phyloP scores from a whole-genome alignment of 92 coral and sea anemone species.

The Porites divaricata region DNA sequence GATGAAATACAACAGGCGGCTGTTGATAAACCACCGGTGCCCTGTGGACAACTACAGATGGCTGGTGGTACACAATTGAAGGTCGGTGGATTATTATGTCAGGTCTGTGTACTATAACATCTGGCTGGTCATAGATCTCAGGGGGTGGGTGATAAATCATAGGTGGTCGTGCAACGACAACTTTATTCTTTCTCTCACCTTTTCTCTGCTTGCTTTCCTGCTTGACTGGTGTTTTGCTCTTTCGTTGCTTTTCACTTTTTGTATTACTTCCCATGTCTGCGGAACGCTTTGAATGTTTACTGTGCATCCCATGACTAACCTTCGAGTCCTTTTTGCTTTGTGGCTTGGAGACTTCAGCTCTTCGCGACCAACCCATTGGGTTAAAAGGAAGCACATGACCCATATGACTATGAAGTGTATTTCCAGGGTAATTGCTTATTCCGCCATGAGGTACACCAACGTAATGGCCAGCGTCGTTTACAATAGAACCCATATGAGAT shows the following conservation, averaged over 20 bases:
- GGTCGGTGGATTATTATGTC: slow-evolving; percentile 94
- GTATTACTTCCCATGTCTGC: slow-evolving; percentile 10
- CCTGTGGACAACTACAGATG: slow-evolving; percentile 95
- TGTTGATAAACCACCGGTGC: slow-evolving; percentile 93
- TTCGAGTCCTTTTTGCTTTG: slow-evolving; percentile 24
- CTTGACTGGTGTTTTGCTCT: background rate
- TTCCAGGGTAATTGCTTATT: slow-evolving; percentile 80
- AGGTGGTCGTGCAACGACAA: slow-evolving; percentile 90
- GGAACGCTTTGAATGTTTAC: background rate
- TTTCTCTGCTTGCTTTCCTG: slow-evolving; percentile 57
- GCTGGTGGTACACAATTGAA: slow-evolving; percentile 92
- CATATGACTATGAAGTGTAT: slow-evolving; percentile 29
- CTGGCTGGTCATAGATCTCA: slow-evolving; percentile 96
- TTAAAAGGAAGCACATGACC: slow-evolving; percentile 28
- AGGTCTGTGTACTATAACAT: slow-evolving; percentile 91
- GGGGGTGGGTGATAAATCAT: slow-evolving; percentile 98
- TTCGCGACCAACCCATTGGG: slow-evolving; percentile 20
- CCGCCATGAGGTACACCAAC: slow-evolving; percentile 94
- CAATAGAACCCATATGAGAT: slow-evolving; percentile 91
- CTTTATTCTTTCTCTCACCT: slow-evolving; percentile 85
- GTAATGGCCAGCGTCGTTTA: slow-evolving; percentile 94
- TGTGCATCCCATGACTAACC: background rate
- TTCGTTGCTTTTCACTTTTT: background rate
- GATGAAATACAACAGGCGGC: slow-evolving; percentile 96
- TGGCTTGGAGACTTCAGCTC: slow-evolving; percentile 76